Base-by-base conservation (phyloP, 2,797 vertebrate genomes). In the Chrosomus eos region DNA sequence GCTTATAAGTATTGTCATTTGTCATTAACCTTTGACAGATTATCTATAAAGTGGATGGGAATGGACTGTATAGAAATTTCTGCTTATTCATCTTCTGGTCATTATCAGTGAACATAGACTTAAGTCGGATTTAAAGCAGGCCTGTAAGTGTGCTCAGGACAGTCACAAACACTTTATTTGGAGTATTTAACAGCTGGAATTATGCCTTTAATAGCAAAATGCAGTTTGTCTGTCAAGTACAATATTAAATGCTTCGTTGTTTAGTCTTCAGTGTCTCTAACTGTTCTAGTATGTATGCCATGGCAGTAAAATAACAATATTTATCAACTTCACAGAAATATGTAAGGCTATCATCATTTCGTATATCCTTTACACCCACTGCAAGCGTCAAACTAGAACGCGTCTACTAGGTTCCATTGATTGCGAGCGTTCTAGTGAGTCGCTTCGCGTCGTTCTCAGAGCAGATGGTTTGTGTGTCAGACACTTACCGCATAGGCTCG, bases 401-500 rank as follows among this genome's bases (percentile, higher is more conserved):
- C 31, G 8, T n/a, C 31, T 10, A 23, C 10, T 2, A 14, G 19
- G 10, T 14, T 26, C 21, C 53, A 60, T 7, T 19, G 55, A 28
- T 28, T n/a, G 23, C 9, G 33, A 58, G 31, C 53, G 33, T 38
- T 38, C 21, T 3, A 18, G 7, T 1, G 70, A 48, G 26, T 31
- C 26, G 60, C 60, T 62, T 16, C 13, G 60, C 14, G 60, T 31
- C 45, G 13, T 18, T 28, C 14, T 10, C 71, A 48, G 73, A 16
- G 75, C 23, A 62, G 75, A 62, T 48, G 76, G 75, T 82, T 82
- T 53, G 38, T 60, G 55, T 62, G 48, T 71, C 74, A 33, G 38
- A 64, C 58, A 74, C 86, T 87, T 45, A 87, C 86, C 86, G 40
- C 86, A 87, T 87, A 87, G 72, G 77, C 53, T 84, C 67, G 26